phyloP scores from a whole-genome alignment of 2,113 vertebrate species.

The Microtus montanus region DNA sequence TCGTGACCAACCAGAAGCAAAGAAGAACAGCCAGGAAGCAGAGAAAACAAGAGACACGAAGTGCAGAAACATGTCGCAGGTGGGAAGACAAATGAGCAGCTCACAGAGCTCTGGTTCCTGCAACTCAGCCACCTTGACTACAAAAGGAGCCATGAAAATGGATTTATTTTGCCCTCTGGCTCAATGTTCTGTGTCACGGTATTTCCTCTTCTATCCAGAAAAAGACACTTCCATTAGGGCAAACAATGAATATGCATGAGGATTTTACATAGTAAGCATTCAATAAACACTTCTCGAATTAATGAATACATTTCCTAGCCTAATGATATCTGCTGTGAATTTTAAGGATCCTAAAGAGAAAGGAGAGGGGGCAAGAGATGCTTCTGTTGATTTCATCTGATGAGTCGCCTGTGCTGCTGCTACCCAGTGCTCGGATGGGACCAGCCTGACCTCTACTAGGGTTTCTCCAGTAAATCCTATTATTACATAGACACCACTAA shows the following conservation, averaged over 20 bases:
- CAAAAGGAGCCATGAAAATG: conserved; percentile 6
- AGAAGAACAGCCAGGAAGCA: conserved; percentile 16
- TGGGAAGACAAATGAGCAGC: conserved; percentile 5
- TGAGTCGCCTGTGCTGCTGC: not conserved
- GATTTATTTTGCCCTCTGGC: conserved; percentile 51
- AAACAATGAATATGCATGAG: conserved; percentile 56
- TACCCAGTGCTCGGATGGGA: conserved; percentile 28
- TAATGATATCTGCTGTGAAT: conserved; percentile 39
- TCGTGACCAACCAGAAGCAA: not conserved
- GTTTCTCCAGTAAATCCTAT: not conserved
- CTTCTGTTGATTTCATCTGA: conserved; percentile 1
- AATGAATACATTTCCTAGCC: conserved; percentile 49
- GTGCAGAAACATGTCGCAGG: not conserved
- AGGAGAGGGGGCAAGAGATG: not conserved
- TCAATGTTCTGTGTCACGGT: not conserved
- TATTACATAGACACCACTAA: not conserved
- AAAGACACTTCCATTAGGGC: conserved; percentile 35
- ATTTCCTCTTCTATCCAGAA: conserved; percentile 42
- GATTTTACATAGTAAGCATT: conserved; percentile 56
- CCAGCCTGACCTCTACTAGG: not conserved
- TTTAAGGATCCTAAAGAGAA: conserved; percentile 51
- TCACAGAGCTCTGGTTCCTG: not conserved
- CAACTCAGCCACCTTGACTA: not conserved
- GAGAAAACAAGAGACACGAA: not conserved
- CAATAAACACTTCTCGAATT: conserved; percentile 64